Evolutionary conservation across 2,797 vertebrate genomes (phyloP), one percentile per base, ranked within the genome.

Genomic region (Kryptolebias ocellatus): DNA sequence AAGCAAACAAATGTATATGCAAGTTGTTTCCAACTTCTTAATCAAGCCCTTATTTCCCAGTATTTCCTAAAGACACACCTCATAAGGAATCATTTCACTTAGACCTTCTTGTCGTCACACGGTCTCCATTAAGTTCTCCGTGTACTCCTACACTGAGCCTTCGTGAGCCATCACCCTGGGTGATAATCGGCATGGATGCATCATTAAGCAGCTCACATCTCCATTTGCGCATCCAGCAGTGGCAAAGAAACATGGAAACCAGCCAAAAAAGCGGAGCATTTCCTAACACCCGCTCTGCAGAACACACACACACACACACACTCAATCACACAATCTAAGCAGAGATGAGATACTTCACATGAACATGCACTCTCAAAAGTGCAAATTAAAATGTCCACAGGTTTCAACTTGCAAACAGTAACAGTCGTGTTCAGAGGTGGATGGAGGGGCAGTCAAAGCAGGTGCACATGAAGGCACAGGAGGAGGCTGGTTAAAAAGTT

Each of bases 191-290:
- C 53, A 52, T 55, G 45, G 70, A 60, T 53, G 55, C 78, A 79
- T 83, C 79, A 83, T 80, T 86, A 74, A 86, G 57, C 80, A 66
- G 62, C 70, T 76, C 61, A 72, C 49, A 72, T 66, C 52, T 60
- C 37, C 20, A 52, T 75, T 64, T 51, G 55, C 74, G 68, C 47
- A 66, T 70, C 51, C 59, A 79, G 65, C 56, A 15, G 70, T 4
- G 28, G 53, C 56, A 78, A 70, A 74, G 60, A 55, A 59, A 64
- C 67, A 52, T 46, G n/a, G 62, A 49, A 34, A 60, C 51, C 78
- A 60, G 62, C 50, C 27, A 78, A 74, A 71, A 80, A 63, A 72
- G 28, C 2, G 5, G 20, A 29, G 37, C 58, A 60, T 82, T 75
- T 83, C 51, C 71, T 77, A 5, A 7, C 37, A 47, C 10, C 47